Conservation (phyloP, 2,113 vertebrate species). For the Ranitomeya imitator region DNA sequence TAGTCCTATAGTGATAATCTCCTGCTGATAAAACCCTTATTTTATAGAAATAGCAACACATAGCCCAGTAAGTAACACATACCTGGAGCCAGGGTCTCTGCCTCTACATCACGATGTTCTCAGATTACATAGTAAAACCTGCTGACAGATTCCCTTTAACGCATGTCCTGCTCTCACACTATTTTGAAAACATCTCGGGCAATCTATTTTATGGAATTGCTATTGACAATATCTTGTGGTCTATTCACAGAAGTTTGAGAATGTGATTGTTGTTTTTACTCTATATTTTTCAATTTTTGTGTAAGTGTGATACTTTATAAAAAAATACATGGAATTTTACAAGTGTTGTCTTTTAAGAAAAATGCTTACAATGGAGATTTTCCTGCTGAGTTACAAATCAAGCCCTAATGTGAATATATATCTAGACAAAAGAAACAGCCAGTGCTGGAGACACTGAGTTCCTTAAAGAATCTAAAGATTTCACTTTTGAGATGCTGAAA, state of each 20-base stretch:
- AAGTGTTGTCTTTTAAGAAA: not conserved
- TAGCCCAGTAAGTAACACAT: too few relatives aligned
- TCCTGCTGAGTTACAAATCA: conserved; percentile 1
- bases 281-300: not conserved
- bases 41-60: too few relatives aligned
- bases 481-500: not conserved
- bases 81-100: too few relatives aligned
- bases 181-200: too few relatives aligned
- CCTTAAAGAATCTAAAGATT: not conserved
- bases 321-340: not conserved
- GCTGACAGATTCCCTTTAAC: not conserved
- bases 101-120: too few relatives aligned
- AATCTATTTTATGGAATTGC: too few relatives aligned
- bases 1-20: too few relatives aligned
- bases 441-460: not conserved
- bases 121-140: too few relatives aligned
- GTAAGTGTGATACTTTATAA: not conserved
- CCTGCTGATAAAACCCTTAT: too few relatives aligned
- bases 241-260: not conserved
- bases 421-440: not conserved
- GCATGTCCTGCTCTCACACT: too few relatives aligned
- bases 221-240: not conserved
- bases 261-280: not conserved
- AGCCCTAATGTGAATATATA: not conserved
- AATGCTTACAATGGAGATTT: not conserved